phyloP scores from a whole-genome alignment of 2,113 vertebrate species.

The Gymnocephalus cernua region DNA sequence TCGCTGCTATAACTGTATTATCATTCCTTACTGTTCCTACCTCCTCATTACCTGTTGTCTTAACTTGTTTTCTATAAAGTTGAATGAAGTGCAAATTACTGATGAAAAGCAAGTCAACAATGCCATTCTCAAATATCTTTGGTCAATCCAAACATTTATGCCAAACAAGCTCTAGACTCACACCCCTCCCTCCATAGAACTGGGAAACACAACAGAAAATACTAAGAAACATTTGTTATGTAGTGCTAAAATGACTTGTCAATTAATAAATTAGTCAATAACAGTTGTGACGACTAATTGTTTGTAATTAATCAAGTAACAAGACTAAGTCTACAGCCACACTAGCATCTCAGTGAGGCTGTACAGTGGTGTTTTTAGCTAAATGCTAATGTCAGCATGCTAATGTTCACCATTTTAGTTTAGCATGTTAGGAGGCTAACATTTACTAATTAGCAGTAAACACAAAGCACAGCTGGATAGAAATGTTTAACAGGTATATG shows the following conservation, averaged over 20 bases:
- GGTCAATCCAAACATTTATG: slow-evolving; percentile 3
- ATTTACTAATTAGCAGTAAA: background rate
- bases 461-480: no score
- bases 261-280: background rate
- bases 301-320: background rate
- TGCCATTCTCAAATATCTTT: background rate
- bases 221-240: background rate
- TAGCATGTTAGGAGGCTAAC: background rate
- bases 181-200: background rate
- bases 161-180: slow-evolving; percentile 1
- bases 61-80: background rate
- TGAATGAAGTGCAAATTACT: background rate
- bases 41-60: background rate
- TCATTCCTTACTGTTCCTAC: no score
- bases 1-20: background rate
- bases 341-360: background rate
- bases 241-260: background rate
- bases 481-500: background rate
- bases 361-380: background rate
- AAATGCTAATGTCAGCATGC: background rate
- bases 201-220: background rate
- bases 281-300: background rate
- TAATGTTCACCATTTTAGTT: background rate
- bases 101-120: slow-evolving; percentile 11
- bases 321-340: background rate